Conservation (phyloP, 2,113 vertebrate genomes). For the Taurulus bubalis region DNA sequence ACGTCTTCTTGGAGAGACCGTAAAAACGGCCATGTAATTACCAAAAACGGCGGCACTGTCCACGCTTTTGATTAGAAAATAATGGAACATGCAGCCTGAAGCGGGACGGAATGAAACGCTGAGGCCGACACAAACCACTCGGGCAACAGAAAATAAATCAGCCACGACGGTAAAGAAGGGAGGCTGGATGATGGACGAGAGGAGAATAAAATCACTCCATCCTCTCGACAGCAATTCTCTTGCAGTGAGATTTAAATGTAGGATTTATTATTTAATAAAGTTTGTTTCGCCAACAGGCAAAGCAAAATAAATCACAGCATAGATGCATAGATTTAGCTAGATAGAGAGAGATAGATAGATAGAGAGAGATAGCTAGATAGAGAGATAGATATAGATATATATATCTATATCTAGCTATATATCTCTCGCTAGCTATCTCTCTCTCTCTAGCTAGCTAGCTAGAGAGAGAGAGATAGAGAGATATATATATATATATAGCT, state of each 20-base stretch:
- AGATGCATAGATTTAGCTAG: too few relatives aligned
- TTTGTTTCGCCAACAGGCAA: neutral
- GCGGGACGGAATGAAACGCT: neutral
- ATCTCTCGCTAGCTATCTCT: too few relatives aligned
- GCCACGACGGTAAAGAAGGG: neutral
- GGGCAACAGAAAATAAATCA: neutral
- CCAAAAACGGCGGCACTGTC: neutral
- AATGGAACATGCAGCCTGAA: conserved; percentile 30
- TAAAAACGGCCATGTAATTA: neutral
- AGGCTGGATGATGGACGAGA: neutral
- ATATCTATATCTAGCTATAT: too few relatives aligned
- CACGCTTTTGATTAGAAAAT: conserved; percentile 21
- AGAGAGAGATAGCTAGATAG: too few relatives aligned
- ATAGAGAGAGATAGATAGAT: too few relatives aligned
- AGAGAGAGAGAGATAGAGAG: too few relatives aligned
- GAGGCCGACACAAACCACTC: neutral
- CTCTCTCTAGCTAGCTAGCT: too few relatives aligned
- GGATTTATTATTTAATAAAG: neutral
- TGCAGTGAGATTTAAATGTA: neutral
- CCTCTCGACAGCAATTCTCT: neutral
- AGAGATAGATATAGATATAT: too few relatives aligned
- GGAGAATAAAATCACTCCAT: neutral
- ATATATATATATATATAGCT: too few relatives aligned
- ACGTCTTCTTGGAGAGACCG: neutral
- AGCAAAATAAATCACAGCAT: neutral